Evolutionary conservation across 2,113 vertebrate genomes (phyloP).

Genomic region (Rhinoderma darwinii): DNA sequence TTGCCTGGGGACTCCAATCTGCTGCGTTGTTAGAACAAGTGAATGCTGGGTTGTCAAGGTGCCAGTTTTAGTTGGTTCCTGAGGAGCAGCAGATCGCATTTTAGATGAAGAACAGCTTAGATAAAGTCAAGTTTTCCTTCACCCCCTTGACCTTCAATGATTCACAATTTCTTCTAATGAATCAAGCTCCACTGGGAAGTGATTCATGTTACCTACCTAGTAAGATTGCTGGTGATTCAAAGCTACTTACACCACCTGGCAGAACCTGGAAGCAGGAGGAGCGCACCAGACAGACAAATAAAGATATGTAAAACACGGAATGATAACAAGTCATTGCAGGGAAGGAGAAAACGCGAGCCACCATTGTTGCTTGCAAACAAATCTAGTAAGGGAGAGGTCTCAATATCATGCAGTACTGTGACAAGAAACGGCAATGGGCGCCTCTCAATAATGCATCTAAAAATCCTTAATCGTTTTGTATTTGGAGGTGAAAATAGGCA

Average conservation of each 20-base stretch:
- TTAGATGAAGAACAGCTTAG: not conserved
- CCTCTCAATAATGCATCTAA: not conserved
- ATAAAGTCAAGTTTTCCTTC: not conserved
- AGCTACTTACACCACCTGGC: not conserved
- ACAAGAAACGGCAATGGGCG: not conserved
- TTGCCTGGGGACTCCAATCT: too few species aligned
- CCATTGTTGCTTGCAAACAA: not conserved
- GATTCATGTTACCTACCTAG: conserved; percentile 10
- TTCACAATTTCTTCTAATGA: not conserved
- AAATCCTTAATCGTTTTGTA: not conserved
- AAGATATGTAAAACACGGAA: not conserved
- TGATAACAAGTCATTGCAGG: not conserved
- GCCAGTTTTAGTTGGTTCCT: too few species aligned
- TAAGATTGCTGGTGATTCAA: not conserved
- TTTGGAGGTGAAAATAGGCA: not conserved
- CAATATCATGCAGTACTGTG: not conserved
- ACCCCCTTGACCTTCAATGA: conserved; percentile 2
- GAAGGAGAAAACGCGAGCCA: not conserved
- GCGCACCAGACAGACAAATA: not conserved
- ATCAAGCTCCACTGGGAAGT: not conserved
- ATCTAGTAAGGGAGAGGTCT: not conserved
- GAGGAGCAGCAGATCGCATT: not conserved
- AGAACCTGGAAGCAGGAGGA: not conserved
- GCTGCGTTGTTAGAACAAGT: too few species aligned
- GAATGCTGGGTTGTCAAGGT: too few species aligned